Conservation (phyloP, 2,797 vertebrate genomes). For the Knipowitschia caucasica region DNA sequence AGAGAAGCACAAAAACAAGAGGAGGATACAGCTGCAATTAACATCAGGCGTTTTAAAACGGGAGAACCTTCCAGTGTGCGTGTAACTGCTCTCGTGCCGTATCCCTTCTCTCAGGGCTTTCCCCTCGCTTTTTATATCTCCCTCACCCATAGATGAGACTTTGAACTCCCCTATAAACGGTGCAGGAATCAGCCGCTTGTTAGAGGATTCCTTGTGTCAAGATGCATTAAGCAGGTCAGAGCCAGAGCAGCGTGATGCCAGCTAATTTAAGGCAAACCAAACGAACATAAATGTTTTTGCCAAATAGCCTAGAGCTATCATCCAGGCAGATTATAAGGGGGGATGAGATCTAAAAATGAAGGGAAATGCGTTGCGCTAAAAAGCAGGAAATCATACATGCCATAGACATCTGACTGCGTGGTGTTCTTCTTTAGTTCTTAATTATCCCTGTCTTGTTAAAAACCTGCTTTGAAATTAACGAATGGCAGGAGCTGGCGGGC, state of each 20-base stretch:
- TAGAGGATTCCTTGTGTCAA: constrained; percentile 54
- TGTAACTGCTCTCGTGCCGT: constrained; percentile 20
- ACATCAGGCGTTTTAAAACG: constrained; percentile 50
- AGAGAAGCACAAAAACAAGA: constrained; percentile 15
- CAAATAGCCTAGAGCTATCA: constrained; percentile 63
- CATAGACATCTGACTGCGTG: constrained; percentile 42
- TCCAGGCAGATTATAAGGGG: constrained; percentile 51
- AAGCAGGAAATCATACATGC: constrained; percentile 40
- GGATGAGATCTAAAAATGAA: constrained; percentile 51
- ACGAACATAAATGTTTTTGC: constrained; percentile 61
- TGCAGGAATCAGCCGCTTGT: constrained; percentile 42
- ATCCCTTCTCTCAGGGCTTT: constrained; percentile 29
- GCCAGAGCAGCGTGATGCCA: constrained; percentile 37
- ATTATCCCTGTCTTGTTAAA: constrained; percentile 51
- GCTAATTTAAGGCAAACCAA: constrained; percentile 62
- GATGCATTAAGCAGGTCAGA: constrained; percentile 59
- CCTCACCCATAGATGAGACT: constrained; percentile 45
- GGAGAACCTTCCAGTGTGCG: constrained; percentile 45
- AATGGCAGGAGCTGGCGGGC: constrained; percentile 55
- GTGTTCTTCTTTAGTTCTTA: constrained; percentile 37
- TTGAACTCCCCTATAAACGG: constrained; percentile 45
- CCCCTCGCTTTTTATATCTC: constrained; percentile 30
- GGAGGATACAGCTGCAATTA: constrained; percentile 60
- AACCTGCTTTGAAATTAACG: constrained; percentile 56
- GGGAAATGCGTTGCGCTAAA: constrained; percentile 51